Percentiles rank a stretch among this genome's conserved stretches.
Evolutionary conservation across 1,140 invertebrate genomes (phyloP).

Genomic region (Procambarus clarkii): DNA sequence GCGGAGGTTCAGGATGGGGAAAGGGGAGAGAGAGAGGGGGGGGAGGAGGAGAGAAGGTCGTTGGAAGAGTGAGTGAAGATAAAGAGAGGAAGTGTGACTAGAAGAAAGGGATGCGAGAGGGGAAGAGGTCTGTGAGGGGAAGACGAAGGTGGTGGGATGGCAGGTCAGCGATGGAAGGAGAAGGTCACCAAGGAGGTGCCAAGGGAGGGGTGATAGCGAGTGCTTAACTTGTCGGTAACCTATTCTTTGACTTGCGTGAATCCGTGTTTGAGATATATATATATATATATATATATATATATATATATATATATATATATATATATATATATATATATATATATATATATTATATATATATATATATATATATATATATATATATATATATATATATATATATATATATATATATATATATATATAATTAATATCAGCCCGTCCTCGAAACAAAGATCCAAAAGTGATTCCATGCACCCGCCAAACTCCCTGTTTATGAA

Average conservation of each 20-base stretch:
- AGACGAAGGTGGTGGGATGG: background rate
- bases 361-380: background rate
- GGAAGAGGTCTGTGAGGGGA: background rate
- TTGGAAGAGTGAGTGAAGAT: background rate
- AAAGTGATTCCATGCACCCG: no score
- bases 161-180: background rate
- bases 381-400: slow-evolving; percentile 14
- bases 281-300: slow-evolving; percentile 14
- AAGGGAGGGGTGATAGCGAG: background rate
- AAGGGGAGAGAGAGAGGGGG: background rate
- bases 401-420: slow-evolving; percentile 10
- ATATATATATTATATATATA: background rate
- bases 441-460: no score
- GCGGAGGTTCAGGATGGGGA: background rate
- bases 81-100: background rate
- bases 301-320: slow-evolving; percentile 18
- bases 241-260: no score
- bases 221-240: no score
- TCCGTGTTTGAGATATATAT: no score
- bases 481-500: no score
- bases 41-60: slow-evolving; percentile 1
- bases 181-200: background rate
- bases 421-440: no score
- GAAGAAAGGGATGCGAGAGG: background rate
- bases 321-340: slow-evolving; percentile 16